Evolutionary conservation across 2,113 vertebrate genomes (phyloP), one percentile per base, ranked within the genome.

Genomic region (Oophaga pumilio): DNA sequence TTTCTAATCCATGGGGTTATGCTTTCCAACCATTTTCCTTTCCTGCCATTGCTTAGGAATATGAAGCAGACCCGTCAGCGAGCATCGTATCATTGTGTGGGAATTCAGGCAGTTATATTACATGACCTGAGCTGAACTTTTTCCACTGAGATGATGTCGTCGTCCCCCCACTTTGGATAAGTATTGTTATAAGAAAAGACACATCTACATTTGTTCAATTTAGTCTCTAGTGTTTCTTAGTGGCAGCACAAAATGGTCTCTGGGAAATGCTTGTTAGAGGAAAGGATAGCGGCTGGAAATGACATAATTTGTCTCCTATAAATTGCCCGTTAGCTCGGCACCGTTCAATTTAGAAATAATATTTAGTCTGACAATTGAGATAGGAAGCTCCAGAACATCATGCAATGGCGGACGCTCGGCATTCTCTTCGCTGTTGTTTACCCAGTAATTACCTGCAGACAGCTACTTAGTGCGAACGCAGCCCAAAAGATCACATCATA

Each of bases 311-410:
- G 13, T 89, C 90, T 76, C 68, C 6, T 49, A 84, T 86, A 86
- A 77, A 84, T 88, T 89, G 59, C 80, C 89, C 57, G 64, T 83
- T 86, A 60, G 28, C 68, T 90, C 78, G 89, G 85, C 89, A n/a
- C 87, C 66, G 90, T 73, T 89, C 62, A 91, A 50, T 28, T 90
- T 26, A 89, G 90, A 89, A 87, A 86, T 89, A 86, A 33, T 18
- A 50, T 80, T 89, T 89, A 89, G 60, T 57, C 14, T 89, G 76
- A 10, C 90, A 43, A 86, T n/a, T 15, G 74, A 85, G 74, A 81
- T 53, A 85, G 56, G 83, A 85, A 33, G 9, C 64, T 82, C 89
- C 88, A 84, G 84, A 87, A 87, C 33, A 83, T 82, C 89, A 91
- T 89, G 6, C 52, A 88, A 15, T 82, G 11, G 81, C 87, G 88